Evolutionary conservation across 1,140 invertebrate species (phyloP).

Genomic region (Cherax destructor): DNA sequence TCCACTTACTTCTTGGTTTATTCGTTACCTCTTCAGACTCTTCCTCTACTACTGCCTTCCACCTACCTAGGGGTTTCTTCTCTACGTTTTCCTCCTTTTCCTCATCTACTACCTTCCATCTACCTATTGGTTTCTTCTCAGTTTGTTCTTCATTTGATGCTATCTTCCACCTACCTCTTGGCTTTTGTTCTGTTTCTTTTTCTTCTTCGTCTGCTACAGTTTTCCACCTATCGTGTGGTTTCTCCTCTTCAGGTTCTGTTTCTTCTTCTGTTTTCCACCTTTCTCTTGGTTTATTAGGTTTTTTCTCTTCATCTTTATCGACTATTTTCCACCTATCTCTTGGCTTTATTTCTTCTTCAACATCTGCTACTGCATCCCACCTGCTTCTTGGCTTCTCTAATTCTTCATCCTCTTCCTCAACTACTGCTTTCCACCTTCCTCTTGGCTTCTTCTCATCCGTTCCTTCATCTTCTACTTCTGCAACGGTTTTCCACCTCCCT

Average conservation of each 20-base stretch:
- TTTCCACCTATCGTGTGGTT: not conserved
- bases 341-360: not conserved
- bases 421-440: conserved; percentile 1
- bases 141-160: not conserved
- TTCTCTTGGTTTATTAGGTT: not conserved
- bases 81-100: conserved; percentile 2
- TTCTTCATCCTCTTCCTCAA: conserved; percentile 15
- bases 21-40: conserved; percentile 30
- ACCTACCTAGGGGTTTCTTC: conserved; percentile 29
- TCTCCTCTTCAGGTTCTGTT: not conserved
- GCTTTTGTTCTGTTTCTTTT: not conserved
- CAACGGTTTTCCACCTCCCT: conserved; percentile 37
- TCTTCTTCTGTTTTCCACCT: not conserved
- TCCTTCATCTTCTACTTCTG: not conserved
- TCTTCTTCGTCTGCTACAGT: not conserved
- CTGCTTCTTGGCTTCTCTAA: not conserved
- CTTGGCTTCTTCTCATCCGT: not conserved
- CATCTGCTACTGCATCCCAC: not conserved
- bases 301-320: not conserved
- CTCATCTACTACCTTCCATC: not conserved
- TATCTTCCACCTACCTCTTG: not conserved
- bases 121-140: not conserved
- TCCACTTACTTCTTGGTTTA: conserved; percentile 22
- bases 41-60: conserved; percentile 17
- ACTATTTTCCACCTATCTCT: not conserved